Evolutionary conservation across 2,888 invertebrate genomes (phyloP), one percentile per base, ranked within the genome.

Genomic region (Ashinkailepas kermadecensis): DNA sequence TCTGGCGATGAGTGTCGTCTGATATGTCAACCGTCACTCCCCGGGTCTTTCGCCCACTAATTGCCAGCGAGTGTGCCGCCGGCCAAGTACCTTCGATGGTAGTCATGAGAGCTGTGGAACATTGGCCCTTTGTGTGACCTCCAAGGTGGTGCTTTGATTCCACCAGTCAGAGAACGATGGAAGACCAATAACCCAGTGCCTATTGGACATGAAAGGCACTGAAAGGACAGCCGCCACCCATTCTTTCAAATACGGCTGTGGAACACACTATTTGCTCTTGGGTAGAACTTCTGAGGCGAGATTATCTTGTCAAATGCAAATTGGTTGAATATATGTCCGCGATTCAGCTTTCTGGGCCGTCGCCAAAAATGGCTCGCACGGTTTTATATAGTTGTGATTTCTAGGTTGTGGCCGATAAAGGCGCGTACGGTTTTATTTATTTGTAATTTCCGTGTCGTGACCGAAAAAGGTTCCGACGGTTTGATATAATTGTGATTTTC

Each of bases 281-380:
- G 13, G 67, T 12, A 15, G 12, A 25, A 67, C 67, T 67, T 67
- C 67, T n/a, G 12, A 67, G 67, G 67, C 25, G 13, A 25, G 67
- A 67, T 67, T 25, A 23, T 11, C 25, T 67, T 67, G 67, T 67
- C 67, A 25, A 67, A 67, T 67, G 67, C 25, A 67, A 67, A 67
- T 67, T 25, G 67, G 25, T n/a, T 25, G 25, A 67, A 67, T 67
- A 67, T 9, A 25, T 25, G 67, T 39, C 39, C 39, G 39, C 39
- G 39, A 39, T 39, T 39, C 39, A 39, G 4, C 39, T 39, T 39
- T 39, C 39, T 4, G 39, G 39, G 39, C 39, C 39, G 39, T 39
- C 2, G 39, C 39, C 39, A 4, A 39, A 39, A 39, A 39, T 3
- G 39, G 39, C 4, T 39, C 39, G 39, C 39, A 39, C 39, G 39